Evolutionary conservation across 2,888 invertebrate species (phyloP), one percentile per base, ranked within the genome.

Genomic region (Cosmopolites sordidus): DNA sequence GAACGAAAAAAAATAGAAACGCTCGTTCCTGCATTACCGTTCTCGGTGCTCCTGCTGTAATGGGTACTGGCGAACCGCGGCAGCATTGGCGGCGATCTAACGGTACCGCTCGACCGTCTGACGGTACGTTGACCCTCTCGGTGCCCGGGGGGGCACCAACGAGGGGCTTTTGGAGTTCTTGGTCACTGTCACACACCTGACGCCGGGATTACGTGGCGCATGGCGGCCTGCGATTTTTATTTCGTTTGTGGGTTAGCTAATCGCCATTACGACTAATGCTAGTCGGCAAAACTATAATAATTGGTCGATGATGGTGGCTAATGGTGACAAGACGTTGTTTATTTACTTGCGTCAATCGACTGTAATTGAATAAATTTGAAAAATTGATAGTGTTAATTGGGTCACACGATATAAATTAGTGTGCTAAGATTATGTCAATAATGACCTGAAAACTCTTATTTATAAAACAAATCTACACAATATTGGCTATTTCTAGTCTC

Each of bases 61-160:
- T 22, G 22, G 55, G 47, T 43, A 52, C 43, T 41, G 40, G 41
- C 47, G 45, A 43, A 48, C 41, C 53, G 38, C 30, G 8, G 42
- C 48, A 43, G 42, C 30, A 53, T 44, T 50, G 53, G 56, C 56
- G 51, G 56, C 44, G 42, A 48, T 51, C 55, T 54, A 58, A 58
- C 58, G 58, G 54, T 58, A 56, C 56, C 50, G 22, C 27, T 56
- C 51, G 56, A 51, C 51, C 27, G 61, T 60, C 69, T 69, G 72
- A 70, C 71, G 72, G 71, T 72, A 70, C 69, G 64, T 62, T 63
- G 64, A 63, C 62, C 64, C 64, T 63, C 63, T 22, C 57, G 59
- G 59, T 60, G 58, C 67, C 62, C 64, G 62, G 48, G 50, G 27
- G 43, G 29, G 51, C 63, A 58, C 60, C 62, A 55, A 57, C 62